These are phyloP conservation scores for Nemotelus nigrinus DNA, from an alignment of 2,888 invertebrate species.

Conservation along the genomic window DNA sequence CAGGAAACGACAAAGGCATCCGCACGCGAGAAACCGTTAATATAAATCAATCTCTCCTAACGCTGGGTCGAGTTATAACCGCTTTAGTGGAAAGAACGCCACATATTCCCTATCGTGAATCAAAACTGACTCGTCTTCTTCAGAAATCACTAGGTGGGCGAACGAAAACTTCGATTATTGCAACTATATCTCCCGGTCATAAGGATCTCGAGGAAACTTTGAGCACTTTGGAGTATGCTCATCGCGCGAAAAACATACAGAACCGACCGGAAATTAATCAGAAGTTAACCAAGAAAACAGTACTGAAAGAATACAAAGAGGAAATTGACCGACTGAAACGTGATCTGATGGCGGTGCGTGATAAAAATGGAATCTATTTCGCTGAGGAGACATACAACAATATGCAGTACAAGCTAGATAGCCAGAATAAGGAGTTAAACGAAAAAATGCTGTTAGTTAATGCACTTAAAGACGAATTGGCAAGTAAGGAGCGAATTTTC, in stretches of 20 bases:
- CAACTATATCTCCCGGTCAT: conserved; percentile 91
- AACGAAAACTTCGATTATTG: conserved; percentile 97
- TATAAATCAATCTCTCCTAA: conserved; percentile 94
- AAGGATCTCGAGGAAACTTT: conserved; percentile 91
- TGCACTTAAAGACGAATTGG: conserved; percentile 74
- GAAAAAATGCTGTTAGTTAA: conserved; percentile 75
- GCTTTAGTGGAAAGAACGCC: conserved; percentile 90
- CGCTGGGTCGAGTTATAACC: conserved; percentile 94
- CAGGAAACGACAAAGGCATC: conserved; percentile 89
- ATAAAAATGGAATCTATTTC: conserved; percentile 87
- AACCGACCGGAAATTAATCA: conserved; percentile 93
- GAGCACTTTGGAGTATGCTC: conserved; percentile 94
- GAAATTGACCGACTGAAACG: conserved; percentile 89
- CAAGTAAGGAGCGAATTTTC: conserved; percentile 70
- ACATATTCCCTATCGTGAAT: conserved; percentile 96
- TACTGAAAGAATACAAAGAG: conserved; percentile 85
- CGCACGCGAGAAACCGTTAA: conserved; percentile 93
- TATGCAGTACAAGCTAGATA: conserved; percentile 72
- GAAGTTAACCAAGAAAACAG: conserved; percentile 82
- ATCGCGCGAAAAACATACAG: conserved; percentile 92
- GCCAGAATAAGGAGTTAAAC: conserved; percentile 75
- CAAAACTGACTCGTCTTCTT: conserved; percentile 92
- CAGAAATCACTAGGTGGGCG: conserved; percentile 96
- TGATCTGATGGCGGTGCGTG: conserved; percentile 86
- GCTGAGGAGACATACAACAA: conserved; percentile 85